A percentile compares a stretch with the other conserved stretches of the same genome.
Evolutionary conservation across 1,140 invertebrate genomes (phyloP).

Genomic region (Drosophila kepulauana): DNA sequence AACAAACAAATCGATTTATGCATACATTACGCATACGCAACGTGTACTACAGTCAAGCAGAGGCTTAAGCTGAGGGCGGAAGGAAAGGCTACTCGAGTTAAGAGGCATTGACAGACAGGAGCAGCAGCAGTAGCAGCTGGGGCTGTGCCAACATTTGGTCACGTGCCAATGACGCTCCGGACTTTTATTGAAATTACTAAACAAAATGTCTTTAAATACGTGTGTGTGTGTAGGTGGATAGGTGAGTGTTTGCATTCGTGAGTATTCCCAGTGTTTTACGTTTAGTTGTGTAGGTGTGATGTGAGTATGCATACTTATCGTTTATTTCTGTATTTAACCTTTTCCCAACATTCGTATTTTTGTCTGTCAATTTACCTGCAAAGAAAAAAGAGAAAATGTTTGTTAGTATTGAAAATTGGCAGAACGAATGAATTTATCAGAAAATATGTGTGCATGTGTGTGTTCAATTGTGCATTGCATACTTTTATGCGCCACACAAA

Average conservation of each 20-base stretch:
- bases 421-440: constrained; percentile 36
- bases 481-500: constrained; percentile 23
- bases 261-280: constrained; percentile 3
- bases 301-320: constrained; percentile 52
- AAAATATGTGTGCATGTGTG: neutral
- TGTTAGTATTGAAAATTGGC: constrained; percentile 46
- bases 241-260: constrained; percentile 7
- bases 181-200: constrained; percentile 72
- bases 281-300: constrained; percentile 1
- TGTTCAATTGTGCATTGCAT: constrained; percentile 23
- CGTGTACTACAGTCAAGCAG: constrained; percentile 3
- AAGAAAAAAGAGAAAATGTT: constrained; percentile 28
- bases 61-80: constrained; percentile 13
- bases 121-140: constrained; percentile 7
- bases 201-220: constrained; percentile 50
- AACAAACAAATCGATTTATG: constrained; percentile 70
- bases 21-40: constrained; percentile 36
- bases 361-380: constrained; percentile 65
- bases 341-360: constrained; percentile 25
- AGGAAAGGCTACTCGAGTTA: neutral
- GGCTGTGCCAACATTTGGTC: constrained; percentile 59
- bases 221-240: neutral
- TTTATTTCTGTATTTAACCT: constrained; percentile 38
- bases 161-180: constrained; percentile 53
- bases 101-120: constrained; percentile 6